These are phyloP conservation scores for Maniola jurtina DNA, from an alignment of 1,140 invertebrate species.

Conservation along the genomic window DNA sequence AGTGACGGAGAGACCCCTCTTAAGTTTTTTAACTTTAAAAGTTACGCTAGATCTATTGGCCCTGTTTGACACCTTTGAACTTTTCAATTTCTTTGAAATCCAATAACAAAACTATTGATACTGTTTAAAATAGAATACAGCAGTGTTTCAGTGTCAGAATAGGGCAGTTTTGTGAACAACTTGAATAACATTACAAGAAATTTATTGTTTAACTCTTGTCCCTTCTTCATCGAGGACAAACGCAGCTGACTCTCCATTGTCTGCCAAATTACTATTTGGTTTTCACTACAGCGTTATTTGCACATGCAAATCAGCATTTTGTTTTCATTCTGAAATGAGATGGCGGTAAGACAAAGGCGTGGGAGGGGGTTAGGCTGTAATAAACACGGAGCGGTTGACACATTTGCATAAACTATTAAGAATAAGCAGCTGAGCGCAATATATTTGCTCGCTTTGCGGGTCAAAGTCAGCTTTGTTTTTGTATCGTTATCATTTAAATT, in stretches of 20 bases:
- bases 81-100: too few relatives aligned
- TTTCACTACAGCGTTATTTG: constrained; percentile 73
- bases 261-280: constrained; percentile 71
- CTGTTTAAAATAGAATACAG: too few relatives aligned
- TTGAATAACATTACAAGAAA: constrained; percentile 56
- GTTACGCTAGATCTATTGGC: too few relatives aligned
- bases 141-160: neutral
- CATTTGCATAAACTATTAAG: constrained; percentile 72
- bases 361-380: constrained; percentile 31
- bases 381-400: constrained; percentile 46
- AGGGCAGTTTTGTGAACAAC: constrained; percentile 18
- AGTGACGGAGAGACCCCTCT: too few relatives aligned
- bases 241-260: constrained; percentile 68
- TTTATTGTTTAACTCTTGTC: constrained; percentile 61
- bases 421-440: constrained; percentile 55
- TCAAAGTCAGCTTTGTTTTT: constrained; percentile 31
- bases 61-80: too few relatives aligned
- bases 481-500: neutral
- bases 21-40: too few relatives aligned
- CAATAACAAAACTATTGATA: too few relatives aligned
- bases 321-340: constrained; percentile 55
- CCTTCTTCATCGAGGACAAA: constrained; percentile 39
- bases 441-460: constrained; percentile 35
- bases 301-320: constrained; percentile 75
- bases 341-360: constrained; percentile 40